Base-by-base conservation (phyloP, 37 sponge, comb jelly and placozoan genomes). In the Sycon ciliatum region DNA sequence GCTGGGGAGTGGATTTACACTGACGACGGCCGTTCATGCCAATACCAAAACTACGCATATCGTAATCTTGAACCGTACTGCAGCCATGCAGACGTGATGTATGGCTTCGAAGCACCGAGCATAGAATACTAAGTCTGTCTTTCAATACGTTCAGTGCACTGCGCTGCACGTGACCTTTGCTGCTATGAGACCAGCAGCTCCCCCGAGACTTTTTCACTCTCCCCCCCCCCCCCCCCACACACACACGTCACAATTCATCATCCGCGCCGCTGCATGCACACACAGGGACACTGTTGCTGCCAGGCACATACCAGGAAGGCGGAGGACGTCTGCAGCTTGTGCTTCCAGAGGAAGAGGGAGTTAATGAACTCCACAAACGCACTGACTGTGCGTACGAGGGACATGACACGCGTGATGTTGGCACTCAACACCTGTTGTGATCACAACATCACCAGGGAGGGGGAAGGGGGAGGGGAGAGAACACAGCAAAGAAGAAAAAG, bases 271-370 rank as follows among this genome's bases (percentile, higher is more conserved):
- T 49, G 20, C 20, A 20, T 49, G 16, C 20, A 49, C 16, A 20
- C 20, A 49, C 20, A 49, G 20, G 20, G 54, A 20, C 16, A 49
- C 16, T n/a, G n/a, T n/a, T n/a, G n/a, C n/a, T n/a, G n/a, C n/a
- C n/a, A n/a, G n/a, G n/a, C n/a, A n/a, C 84, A 73, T 34, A 88
- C 89, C 49, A 84, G 18, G 20, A 90, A 79, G n/a, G 87, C 70
- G 6, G 73, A 11, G 18, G 73, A 32, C 20, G 76, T 78, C 0
- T 53, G 75, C 4, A 62, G 27, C 37, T 67, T 79, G 61, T 79
- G 69, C 73, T 82, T 73, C 91, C 91, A 90, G 38, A 63, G 54
- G 24, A 57, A 86, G 18, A 86, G 22, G 46, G 67, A 60, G 16
- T 86, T 74, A 32, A 77, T 22, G 23, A 72, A 81, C 36, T 77